Percentiles rank a stretch among this genome's conserved stretches.
Conservation (phyloP, 2,888 invertebrate genomes). For the Drosophila neutralis region DNA sequence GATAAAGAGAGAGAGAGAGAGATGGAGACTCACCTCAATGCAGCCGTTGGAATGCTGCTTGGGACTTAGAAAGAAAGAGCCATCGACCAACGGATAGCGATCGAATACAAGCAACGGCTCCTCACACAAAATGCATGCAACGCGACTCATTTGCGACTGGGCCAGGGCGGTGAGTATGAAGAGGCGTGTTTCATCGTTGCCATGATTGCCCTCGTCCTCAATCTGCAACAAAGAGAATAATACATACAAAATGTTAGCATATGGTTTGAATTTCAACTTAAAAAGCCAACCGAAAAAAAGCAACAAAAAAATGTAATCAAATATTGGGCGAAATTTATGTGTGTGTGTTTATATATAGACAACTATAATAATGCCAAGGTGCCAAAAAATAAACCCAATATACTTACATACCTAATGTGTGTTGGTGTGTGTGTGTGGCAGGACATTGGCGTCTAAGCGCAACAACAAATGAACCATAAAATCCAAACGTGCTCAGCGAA, state of each 20-base stretch:
- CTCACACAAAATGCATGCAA: slow-evolving; percentile 94
- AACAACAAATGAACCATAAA: slow-evolving; percentile 64
- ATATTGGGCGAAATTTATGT: slow-evolving; percentile 34
- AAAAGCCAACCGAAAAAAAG: background rate
- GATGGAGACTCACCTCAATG: slow-evolving; percentile 89
- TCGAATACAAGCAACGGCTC: slow-evolving; percentile 97
- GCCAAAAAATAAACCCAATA: slow-evolving; percentile 56
- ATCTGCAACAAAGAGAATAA: slow-evolving; percentile 88
- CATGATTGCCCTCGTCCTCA: slow-evolving; percentile 99
- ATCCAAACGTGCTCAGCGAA: slow-evolving; percentile 72
- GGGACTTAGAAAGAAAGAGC: slow-evolving; percentile 98
- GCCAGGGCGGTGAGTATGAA: slow-evolving; percentile 98
- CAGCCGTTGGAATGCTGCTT: slow-evolving; percentile 94
- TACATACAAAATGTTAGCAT: slow-evolving; percentile 25
- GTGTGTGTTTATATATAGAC: slow-evolving; percentile 17
- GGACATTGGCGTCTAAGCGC: slow-evolving; percentile 60
- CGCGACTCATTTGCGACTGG: slow-evolving; percentile 94
- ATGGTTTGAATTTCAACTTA: slow-evolving; percentile 22
- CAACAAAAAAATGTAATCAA: slow-evolving; percentile 30
- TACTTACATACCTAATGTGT: slow-evolving; percentile 25
- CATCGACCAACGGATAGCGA: slow-evolving; percentile 98
- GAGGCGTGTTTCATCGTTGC: slow-evolving; percentile 98
- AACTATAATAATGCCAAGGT: slow-evolving; percentile 52
- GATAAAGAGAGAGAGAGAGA: background rate
- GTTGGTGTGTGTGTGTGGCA: slow-evolving; percentile 10